phyloP scores from a whole-genome alignment of 2,888 invertebrate genomes.

The Aquatica leii region DNA sequence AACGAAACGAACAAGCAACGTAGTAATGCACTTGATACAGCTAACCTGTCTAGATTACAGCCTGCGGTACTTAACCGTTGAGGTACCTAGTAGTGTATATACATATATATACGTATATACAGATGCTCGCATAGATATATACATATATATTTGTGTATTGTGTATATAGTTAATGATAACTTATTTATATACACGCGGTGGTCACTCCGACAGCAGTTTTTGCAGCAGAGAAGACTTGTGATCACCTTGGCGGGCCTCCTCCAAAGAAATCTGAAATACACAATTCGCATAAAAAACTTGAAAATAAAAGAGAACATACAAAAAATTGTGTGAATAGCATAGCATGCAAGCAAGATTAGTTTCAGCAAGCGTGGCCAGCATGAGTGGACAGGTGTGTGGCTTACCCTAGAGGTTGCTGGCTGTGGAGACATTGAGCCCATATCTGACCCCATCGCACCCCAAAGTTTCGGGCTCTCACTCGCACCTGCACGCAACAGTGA shows the following conservation, averaged over 20 bases:
- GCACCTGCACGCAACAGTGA: constrained; percentile 64
- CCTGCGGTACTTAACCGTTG: constrained; percentile 61
- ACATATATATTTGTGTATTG: constrained; percentile 11
- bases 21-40: constrained; percentile 63
- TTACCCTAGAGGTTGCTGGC: constrained; percentile 70
- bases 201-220: constrained; percentile 85
- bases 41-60: constrained; percentile 63
- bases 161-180: constrained; percentile 34
- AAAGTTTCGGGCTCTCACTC: constrained; percentile 65
- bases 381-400: constrained; percentile 60
- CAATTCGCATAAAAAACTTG: not conserved
- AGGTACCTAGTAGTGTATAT: constrained; percentile 61
- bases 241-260: constrained; percentile 79
- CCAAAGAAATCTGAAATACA: constrained; percentile 73
- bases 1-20: constrained; percentile 60
- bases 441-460: constrained; percentile 64
- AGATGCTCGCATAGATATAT: not conserved
- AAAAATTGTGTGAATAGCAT: constrained; percentile 22
- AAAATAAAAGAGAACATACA: not conserved
- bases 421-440: constrained; percentile 65
- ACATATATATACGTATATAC: constrained; percentile 28
- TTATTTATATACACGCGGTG: constrained; percentile 63
- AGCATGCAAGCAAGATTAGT: constrained; percentile 50
- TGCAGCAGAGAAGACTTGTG: constrained; percentile 83
- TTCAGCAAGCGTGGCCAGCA: constrained; percentile 52